Percentiles rank a stretch among this genome's conserved stretches.
phyloP scores from a whole-genome alignment of 1,140 invertebrate species.

The Drosophila albomicans region DNA sequence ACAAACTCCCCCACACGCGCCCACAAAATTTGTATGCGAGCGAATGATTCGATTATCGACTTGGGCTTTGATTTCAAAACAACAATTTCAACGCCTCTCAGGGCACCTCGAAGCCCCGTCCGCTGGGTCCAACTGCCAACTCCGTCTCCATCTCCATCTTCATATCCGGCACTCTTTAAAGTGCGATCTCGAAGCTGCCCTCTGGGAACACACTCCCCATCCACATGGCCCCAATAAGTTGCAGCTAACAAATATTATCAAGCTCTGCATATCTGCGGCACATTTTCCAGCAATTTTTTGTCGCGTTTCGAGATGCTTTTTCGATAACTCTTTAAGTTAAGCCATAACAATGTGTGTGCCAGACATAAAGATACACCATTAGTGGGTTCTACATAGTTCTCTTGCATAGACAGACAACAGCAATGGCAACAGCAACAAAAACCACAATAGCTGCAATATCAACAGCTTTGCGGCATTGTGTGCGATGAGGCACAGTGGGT shows the following conservation, averaged over 20 bases:
- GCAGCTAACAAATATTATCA: slow-evolving; percentile 20
- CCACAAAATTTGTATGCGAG: slow-evolving; percentile 63
- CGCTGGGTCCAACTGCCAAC: slow-evolving; percentile 17
- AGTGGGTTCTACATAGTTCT: slow-evolving; percentile 35
- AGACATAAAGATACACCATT: slow-evolving; percentile 61
- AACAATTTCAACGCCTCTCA: slow-evolving; percentile 25
- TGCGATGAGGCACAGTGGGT: slow-evolving; percentile 26
- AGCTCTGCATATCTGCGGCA: slow-evolving; percentile 31
- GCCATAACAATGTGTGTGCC: slow-evolving; percentile 63
- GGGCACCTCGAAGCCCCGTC: neutral
- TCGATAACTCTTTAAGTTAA: slow-evolving; percentile 64
- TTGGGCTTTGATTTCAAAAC: slow-evolving; percentile 50
- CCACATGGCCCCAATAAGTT: slow-evolving; percentile 18
- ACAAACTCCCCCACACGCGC: slow-evolving; percentile 15
- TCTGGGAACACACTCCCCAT: slow-evolving; percentile 4
- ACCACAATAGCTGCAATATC: slow-evolving; percentile 7
- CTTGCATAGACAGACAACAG: slow-evolving; percentile 17
- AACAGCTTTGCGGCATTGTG: slow-evolving; percentile 33
- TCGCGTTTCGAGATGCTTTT: slow-evolving; percentile 42
- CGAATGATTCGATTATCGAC: slow-evolving; percentile 67
- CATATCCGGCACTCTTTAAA: slow-evolving; percentile 10
- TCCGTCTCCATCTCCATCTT: neutral
- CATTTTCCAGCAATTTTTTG: slow-evolving; percentile 17
- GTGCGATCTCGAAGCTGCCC: slow-evolving; percentile 28
- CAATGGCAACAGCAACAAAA: neutral